Percentiles rank a stretch among this genome's conserved stretches.
Conservation (phyloP, 2,888 invertebrate genomes). For the Palloptera scutellata region DNA sequence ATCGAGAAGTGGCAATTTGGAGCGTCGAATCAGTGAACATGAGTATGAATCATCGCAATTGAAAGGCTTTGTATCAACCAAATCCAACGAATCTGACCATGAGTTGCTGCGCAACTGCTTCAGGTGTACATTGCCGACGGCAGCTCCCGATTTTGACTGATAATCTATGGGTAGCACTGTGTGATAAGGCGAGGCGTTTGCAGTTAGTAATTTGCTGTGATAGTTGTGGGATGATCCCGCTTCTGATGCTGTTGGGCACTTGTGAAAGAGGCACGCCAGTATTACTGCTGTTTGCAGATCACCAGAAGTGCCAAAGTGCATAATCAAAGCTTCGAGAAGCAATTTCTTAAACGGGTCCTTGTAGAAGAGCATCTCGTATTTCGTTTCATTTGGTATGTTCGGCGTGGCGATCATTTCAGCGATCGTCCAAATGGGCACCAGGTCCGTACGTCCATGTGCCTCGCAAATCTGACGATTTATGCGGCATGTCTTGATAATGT, state of each 20-base stretch:
- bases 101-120: constrained; percentile 83
- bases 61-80: constrained; percentile 48
- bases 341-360: constrained; percentile 87
- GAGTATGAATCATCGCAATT: constrained; percentile 49
- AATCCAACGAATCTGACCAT: constrained; percentile 85
- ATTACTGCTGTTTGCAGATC: constrained; percentile 96
- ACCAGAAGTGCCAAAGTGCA: constrained; percentile 79
- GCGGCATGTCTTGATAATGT: constrained; percentile 75
- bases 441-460: constrained; percentile 77
- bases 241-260: constrained; percentile 62
- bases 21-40: constrained; percentile 56
- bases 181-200: constrained; percentile 83
- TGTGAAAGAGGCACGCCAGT: constrained; percentile 87
- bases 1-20: constrained; percentile 70
- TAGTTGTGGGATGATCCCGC: constrained; percentile 29
- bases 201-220: constrained; percentile 64
- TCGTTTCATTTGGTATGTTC: constrained; percentile 65
- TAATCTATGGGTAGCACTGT: constrained; percentile 86
- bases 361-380: constrained; percentile 74
- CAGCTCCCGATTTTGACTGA: constrained; percentile 54
- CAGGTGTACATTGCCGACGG: constrained; percentile 60
- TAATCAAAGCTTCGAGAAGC: constrained; percentile 83
- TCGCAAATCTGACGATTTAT: constrained; percentile 83
- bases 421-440: constrained; percentile 88
- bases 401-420: constrained; percentile 75